Base-by-base conservation (phyloP, 2,888 invertebrate genomes). In the Campaea margaritaria region DNA sequence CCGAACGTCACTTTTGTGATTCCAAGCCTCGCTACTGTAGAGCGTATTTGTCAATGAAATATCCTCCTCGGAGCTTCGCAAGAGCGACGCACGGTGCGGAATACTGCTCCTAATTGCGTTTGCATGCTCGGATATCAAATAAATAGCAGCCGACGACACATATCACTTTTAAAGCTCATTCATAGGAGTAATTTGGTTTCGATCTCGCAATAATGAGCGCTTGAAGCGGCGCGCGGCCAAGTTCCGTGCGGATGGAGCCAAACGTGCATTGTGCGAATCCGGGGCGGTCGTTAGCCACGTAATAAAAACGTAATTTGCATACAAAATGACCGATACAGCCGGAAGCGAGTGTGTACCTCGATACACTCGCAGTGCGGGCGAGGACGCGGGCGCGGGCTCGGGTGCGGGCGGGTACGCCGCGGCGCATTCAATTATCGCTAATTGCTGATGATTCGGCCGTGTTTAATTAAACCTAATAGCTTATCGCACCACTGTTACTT, bases 381-480 rank as follows among this genome's bases (percentile, higher is more conserved):
- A 9, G 12, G 36, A 2, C 1, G 36, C 12, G n/a, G 31, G 8
- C 16, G 11, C 42, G 28, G 0, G n/a, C n/a, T n/a, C n/a, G 0
- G 14, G 21, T 4, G 39, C 39, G 21, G 27, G 46, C 57, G 12
- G n/a, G 44, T 38, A 9, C 34, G 36, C 36, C 31, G 41, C 13
- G 15, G 41, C 4, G 47, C 41, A 16, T 70, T 65, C 65, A 69
- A 70, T 74, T 69, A 70, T 53, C 51, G 57, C 58, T 72, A 71
- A 76, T 75, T 72, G 67, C 60, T 65, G 66, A 68, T 70, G 67
- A 73, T 73, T 72, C 64, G 61, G 55, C 64, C 67, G 65, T 58
- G 67, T 72, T 69, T 64, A 70, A 75, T 73, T 64, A 72, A 69
- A 64, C 57, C 34, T 62, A 69, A 70, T 64, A 58, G 63, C 63